phyloP scores from a whole-genome alignment of 1,140 invertebrate genomes.

The Bombus sylvicola region DNA sequence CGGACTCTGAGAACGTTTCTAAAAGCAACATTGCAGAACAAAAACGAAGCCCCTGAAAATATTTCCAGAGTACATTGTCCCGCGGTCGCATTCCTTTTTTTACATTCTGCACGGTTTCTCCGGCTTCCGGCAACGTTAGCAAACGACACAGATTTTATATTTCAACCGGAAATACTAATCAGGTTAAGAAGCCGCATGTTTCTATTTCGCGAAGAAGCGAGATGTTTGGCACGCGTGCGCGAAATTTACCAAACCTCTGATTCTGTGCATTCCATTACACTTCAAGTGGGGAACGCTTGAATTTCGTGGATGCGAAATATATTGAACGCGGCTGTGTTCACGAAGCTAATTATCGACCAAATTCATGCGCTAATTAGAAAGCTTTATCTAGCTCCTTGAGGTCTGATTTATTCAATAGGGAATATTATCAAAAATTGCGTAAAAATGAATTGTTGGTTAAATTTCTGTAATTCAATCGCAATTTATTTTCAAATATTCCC shows the following conservation, averaged over 20 bases:
- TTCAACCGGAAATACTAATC: conserved; percentile 53
- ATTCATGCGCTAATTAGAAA: not conserved
- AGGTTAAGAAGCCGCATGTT: conserved; percentile 55
- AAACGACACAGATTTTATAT: conserved; percentile 61
- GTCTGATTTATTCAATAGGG: not conserved
- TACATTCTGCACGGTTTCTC: conserved; percentile 31
- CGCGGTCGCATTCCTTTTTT: not conserved
- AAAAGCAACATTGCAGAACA: conserved; percentile 35
- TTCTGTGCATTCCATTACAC: conserved; percentile 30
- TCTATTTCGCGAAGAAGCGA: not conserved
- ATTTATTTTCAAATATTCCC: not conserved
- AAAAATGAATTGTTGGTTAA: no score
- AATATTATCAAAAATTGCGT: no score
- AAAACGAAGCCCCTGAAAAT: conserved; percentile 52
- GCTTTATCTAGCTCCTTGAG: not conserved
- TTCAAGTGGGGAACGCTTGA: not conserved
- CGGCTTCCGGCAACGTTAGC: conserved; percentile 53
- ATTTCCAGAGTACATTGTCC: not conserved
- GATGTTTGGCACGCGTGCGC: not conserved
- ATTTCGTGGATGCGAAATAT: not conserved
- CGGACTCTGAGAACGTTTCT: conserved; percentile 25
- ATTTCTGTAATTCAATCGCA: no score
- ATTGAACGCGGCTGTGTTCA: not conserved
- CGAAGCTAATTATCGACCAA: not conserved
- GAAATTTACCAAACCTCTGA: conserved; percentile 29